Evolutionary conservation across 2,113 vertebrate genomes (phyloP).

Genomic region (Oncorhynchus masou): DNA sequence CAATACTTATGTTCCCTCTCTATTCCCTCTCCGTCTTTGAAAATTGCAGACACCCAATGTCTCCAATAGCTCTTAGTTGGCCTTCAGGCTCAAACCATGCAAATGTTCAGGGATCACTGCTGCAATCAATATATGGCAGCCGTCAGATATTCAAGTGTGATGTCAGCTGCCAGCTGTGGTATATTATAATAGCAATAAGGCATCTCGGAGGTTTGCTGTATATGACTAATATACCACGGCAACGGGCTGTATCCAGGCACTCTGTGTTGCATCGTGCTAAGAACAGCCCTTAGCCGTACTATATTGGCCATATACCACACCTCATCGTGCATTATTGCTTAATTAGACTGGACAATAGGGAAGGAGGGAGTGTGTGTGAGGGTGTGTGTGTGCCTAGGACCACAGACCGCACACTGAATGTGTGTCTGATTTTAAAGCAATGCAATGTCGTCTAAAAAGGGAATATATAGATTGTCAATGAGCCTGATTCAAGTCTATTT

Average conservation of each 20-base stretch:
- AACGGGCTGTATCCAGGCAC: too few species aligned
- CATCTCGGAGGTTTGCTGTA: too few species aligned
- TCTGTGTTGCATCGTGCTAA: too few species aligned
- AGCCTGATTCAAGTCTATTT: neutral
- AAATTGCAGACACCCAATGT: conserved; percentile 35
- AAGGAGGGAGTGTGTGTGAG: neutral
- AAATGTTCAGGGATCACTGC: conserved; percentile 29
- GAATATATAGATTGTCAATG: neutral
- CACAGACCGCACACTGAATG: too few species aligned
- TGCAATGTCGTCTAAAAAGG: conserved; percentile 9
- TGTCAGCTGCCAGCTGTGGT: neutral
- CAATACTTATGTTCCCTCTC: conserved; percentile 46
- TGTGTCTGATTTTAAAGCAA: neutral
- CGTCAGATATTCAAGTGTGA: conserved; percentile 30
- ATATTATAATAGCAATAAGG: too few species aligned
- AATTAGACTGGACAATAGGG: conserved; percentile 10
- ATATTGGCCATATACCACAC: too few species aligned
- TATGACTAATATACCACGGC: too few species aligned
- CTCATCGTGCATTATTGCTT: too few species aligned
- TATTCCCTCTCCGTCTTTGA: conserved; percentile 40
- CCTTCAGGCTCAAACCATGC: conserved; percentile 19
- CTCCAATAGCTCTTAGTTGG: conserved; percentile 25
- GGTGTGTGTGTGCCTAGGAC: neutral
- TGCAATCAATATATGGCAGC: conserved; percentile 44
- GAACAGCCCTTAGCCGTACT: too few species aligned